Base-by-base conservation (phyloP, 2,888 invertebrate species). In the Ctenicera cuprea region DNA sequence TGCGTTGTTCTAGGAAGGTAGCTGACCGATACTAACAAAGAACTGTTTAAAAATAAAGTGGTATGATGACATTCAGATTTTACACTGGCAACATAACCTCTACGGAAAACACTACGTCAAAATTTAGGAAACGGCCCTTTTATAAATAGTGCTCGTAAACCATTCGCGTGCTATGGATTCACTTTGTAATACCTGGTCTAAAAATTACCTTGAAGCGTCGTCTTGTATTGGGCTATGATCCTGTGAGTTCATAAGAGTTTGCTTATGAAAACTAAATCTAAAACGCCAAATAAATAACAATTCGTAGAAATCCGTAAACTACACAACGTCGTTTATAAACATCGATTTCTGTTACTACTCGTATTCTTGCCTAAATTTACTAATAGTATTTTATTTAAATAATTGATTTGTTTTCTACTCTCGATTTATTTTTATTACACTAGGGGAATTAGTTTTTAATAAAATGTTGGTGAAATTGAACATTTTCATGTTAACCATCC, bases 141-240 rank as follows among this genome's bases (percentile, higher is more conserved):
- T 57, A 57, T 14, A 38, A 38, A 59, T 18, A 30, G 59, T 57
- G n/a, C 33, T 38, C 18, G 18, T 18, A 59, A 41, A 38, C 20
- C 18, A 59, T 20, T 38, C 59, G 22, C 38, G 59, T 18, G 59
- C 8, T 33, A 38, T 12, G 3, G 14, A 38, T 22, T 22, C n/a
- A n/a, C 22, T 38, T 18, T 38, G 38, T 38, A 59, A 59, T 33
- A 33, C 22, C 30, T 30, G 59, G 0, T 59, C 59, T 59, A 59
- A 59, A 63, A 54, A 68, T 82, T 87, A 89, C 89, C 88, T 88
- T 86, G 88, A 88, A 88, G 88, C 87, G 86, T 88, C 89, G 87
- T 87, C 89, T 85, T 86, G 85, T 81, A 83, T 84, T 80, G 83
- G 83, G 79, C 82, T 83, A 80, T 85, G 83, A 80, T 86, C 85